A percentile compares a stretch with the other conserved stretches of the same genome.
phyloP scores from a whole-genome alignment of 2,113 vertebrate species.

The Macroglossus sobrinus region DNA sequence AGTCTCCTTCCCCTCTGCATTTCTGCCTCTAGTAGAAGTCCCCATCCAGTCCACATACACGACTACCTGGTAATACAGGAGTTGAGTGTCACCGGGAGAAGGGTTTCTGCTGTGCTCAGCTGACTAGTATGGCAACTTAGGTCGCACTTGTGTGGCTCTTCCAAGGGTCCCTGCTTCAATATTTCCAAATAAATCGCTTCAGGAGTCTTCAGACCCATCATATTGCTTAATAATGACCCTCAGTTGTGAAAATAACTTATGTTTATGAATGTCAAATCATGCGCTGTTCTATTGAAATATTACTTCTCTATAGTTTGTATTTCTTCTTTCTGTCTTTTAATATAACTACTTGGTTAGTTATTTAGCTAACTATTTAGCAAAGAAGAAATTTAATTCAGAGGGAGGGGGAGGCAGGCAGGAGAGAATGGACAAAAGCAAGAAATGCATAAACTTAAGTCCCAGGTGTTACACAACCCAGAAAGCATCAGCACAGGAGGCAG shows the following conservation, averaged over 20 bases:
- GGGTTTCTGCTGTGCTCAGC: slow-evolving; percentile 17
- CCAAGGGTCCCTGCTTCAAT: neutral
- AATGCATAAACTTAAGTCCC: neutral
- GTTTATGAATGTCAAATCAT: neutral
- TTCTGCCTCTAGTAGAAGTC: neutral
- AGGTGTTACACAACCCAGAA: neutral
- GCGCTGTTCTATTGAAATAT: neutral
- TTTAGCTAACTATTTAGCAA: neutral
- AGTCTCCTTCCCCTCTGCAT: neutral
- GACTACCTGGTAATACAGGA: neutral
- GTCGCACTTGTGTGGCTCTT: neutral
- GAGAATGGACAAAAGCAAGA: neutral
- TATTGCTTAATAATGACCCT: slow-evolving; percentile 38
- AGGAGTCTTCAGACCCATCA: neutral
- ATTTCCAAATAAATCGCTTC: slow-evolving; percentile 47
- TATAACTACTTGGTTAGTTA: neutral
- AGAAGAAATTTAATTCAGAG: neutral
- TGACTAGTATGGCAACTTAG: slow-evolving; percentile 31
- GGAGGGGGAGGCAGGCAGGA: neutral
- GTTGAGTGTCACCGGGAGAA: neutral
- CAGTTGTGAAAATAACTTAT: slow-evolving; percentile 31
- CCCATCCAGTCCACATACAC: neutral
- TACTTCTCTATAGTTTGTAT: neutral
- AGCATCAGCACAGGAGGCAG: neutral
- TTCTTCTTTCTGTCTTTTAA: slow-evolving; percentile 21